Evolutionary conservation across 2,888 invertebrate species (phyloP).

Genomic region (Panzeria rudis): DNA sequence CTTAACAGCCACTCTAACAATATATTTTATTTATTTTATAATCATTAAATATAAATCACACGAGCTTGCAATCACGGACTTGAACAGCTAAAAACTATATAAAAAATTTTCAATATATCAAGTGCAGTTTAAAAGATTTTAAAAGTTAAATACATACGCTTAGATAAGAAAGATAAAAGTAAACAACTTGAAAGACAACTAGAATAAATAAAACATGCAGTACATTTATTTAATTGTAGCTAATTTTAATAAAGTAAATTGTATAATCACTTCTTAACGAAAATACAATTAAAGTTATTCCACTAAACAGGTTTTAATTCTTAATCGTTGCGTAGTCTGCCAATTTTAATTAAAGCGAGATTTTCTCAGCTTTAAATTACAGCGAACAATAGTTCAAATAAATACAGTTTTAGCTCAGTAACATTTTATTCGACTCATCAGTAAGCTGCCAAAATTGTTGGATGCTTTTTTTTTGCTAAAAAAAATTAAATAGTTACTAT

Average conservation of each 20-base stretch:
- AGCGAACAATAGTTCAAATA: too few species aligned
- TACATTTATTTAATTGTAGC: conserved; percentile 26
- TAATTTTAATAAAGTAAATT: conserved; percentile 1
- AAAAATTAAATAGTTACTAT: too few species aligned
- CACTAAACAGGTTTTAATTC: background rate
- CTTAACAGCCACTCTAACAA: too few species aligned
- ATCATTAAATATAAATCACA: background rate
- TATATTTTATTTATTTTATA: too few species aligned
- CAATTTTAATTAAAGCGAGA: too few species aligned
- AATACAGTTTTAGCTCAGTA: too few species aligned
- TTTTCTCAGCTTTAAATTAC: too few species aligned
- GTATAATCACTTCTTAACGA: conserved; percentile 27
- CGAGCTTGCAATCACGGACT: background rate
- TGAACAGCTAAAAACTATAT: conserved; percentile 20
- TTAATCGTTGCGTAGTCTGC: too few species aligned
- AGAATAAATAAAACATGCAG: conserved; percentile 45
- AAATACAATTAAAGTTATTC: background rate
- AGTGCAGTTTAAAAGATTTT: conserved; percentile 39
- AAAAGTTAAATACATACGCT: conserved; percentile 16
- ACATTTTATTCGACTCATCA: too few species aligned
- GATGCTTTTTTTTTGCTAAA: too few species aligned
- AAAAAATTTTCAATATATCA: conserved; percentile 18
- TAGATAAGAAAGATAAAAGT: conserved; percentile 32
- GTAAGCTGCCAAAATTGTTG: too few species aligned
- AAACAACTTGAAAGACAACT: conserved; percentile 50